phyloP scores from a whole-genome alignment of 2,113 vertebrate species.

The Petroica traversi region DNA sequence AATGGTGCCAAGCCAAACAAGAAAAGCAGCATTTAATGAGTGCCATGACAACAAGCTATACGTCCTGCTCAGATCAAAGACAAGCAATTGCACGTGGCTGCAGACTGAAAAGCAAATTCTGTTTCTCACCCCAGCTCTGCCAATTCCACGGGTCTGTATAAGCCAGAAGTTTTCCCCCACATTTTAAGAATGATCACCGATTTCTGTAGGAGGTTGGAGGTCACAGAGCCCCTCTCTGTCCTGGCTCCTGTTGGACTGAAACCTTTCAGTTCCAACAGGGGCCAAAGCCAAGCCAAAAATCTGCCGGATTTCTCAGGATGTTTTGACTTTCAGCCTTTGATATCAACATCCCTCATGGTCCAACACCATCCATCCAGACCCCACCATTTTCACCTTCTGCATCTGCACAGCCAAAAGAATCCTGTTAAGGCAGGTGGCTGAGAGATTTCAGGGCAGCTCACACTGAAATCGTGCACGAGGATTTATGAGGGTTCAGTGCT shows the following conservation, averaged over 20 bases:
- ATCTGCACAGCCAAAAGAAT: not conserved
- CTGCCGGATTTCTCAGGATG: not conserved
- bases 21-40: not conserved
- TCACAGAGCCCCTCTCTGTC: not conserved
- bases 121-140: not conserved
- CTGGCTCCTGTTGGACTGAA: not conserved
- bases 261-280: not conserved
- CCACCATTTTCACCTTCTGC: not conserved
- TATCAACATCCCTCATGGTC: not conserved
- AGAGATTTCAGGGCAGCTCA: not conserved
- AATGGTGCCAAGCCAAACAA: not conserved
- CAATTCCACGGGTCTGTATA: not conserved
- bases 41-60: not conserved
- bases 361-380: not conserved
- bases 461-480: not conserved
- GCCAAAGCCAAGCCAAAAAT: not conserved
- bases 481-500: not conserved
- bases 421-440: not conserved
- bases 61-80: not conserved
- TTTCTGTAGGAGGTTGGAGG: not conserved
- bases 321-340: not conserved
- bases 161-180: fast-evolving
- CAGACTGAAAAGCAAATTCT: not conserved
- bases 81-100: not conserved
- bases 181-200: not conserved